Evolutionary conservation across 2,113 vertebrate genomes (phyloP).

Genomic region (Pongo pygmaeus): DNA sequence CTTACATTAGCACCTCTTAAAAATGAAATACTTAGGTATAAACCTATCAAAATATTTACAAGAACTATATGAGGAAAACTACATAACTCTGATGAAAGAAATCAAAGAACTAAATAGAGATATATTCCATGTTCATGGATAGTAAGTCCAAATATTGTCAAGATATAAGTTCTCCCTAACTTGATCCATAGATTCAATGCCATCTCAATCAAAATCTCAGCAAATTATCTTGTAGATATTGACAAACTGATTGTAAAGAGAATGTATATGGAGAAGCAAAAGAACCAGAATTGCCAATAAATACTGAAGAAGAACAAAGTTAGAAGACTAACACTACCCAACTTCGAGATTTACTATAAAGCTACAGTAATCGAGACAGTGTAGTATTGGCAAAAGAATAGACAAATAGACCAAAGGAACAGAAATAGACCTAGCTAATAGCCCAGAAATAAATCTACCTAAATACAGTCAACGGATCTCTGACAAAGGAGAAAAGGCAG

Average conservation of each 20-base stretch:
- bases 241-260: neutral
- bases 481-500: neutral
- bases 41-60: neutral
- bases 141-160: neutral
- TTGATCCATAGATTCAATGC: neutral
- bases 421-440: neutral
- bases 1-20: neutral
- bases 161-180: neutral
- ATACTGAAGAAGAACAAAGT: neutral
- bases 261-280: neutral
- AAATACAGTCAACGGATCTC: neutral
- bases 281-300: neutral
- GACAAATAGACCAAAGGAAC: neutral
- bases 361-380: neutral
- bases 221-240: neutral
- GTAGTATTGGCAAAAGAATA: neutral
- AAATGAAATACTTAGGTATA: neutral
- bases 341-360: neutral
- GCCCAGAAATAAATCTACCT: neutral
- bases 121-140: no score
- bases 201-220: neutral
- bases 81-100: neutral
- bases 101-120: neutral
- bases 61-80: neutral
- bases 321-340: neutral